phyloP scores from a whole-genome alignment of 2,888 invertebrate species.

The Lithophane ornitopus region DNA sequence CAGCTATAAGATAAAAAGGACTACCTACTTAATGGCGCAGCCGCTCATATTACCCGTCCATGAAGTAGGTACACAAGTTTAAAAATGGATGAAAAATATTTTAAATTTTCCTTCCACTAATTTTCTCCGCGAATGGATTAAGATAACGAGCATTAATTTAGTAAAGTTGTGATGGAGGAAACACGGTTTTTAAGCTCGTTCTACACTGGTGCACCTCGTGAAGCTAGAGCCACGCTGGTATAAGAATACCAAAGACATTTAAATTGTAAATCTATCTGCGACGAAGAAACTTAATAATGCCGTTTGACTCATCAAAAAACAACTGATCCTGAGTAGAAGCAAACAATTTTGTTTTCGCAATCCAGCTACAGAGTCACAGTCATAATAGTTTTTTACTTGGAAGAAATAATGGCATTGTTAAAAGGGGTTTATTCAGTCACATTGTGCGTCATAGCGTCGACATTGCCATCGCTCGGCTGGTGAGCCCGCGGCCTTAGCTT shows the following conservation, averaged over 20 bases:
- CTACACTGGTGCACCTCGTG: constrained; percentile 24
- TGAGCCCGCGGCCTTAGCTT: constrained; percentile 13
- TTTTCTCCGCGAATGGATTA: constrained; percentile 46
- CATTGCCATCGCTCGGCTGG: background rate
- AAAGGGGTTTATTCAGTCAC: constrained; percentile 32
- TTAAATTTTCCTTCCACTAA: constrained; percentile 32
- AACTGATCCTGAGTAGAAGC: constrained; percentile 38
- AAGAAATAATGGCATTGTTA: constrained; percentile 19
- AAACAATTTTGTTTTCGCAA: constrained; percentile 39
- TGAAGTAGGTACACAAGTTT: constrained; percentile 4
- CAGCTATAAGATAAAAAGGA: constrained; percentile 29
- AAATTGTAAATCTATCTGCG: constrained; percentile 28
- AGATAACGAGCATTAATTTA: constrained; percentile 56
- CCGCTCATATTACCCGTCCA: constrained; percentile 15
- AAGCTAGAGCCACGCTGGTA: background rate
- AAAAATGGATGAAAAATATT: constrained; percentile 41
- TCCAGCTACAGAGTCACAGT: constrained; percentile 14
- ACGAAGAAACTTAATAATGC: constrained; percentile 36
- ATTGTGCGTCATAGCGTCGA: constrained; percentile 33
- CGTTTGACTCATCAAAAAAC: constrained; percentile 44
- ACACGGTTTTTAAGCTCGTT: constrained; percentile 39
- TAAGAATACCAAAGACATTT: constrained; percentile 9
- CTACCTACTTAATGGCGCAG: constrained; percentile 23
- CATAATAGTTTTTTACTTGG: constrained; percentile 36
- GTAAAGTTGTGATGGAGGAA: constrained; percentile 34